Base-by-base conservation (phyloP, 2,797 vertebrate genomes). In the Xiphophorus birchmanni region DNA sequence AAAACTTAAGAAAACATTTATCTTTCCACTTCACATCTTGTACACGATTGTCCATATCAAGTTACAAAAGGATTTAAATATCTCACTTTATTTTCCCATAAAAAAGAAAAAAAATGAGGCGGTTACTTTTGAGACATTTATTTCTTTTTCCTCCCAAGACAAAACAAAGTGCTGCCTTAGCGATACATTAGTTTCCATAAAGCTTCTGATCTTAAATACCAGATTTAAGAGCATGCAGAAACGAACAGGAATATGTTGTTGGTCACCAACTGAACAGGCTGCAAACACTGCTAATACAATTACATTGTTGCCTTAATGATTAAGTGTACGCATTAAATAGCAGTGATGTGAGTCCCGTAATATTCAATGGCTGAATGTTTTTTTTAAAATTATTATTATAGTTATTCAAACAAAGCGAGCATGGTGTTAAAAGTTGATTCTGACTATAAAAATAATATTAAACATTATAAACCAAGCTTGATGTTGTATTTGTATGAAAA, bases 191-290 rank as follows among this genome's bases (percentile, higher is more conserved):
- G 82, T 87, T 92, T 90, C 80, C 86, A 82, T 91, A 84, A 93
- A 92, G 88, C 87, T 80, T 94, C 92, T 89, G 90, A 93, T 90
- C 84, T 92, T 81, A 94, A 94, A 96, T 90, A 91, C 90, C 92
- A 91, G 92, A 94, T 94, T 89, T 82, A 90, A 90, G 87, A 93
- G 91, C 96, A 96, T 96, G 96, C 96, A 95, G 69, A 93, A 95
- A 91, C 80, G 80, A 95, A 89, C 85, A 79, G 79, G 72, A 88
- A 87, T 80, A 90, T 79, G 81, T 82, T 60, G 83, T 90, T 82
- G 73, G 86, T 81, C 75, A 80, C 80, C 83, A 86, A 90, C 87
- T 83, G 84, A 88, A 86, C 79, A 89, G 91, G 89, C 87, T 78
- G 92, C 89, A 86, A 82, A 92, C 90, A 88, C 91, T 82, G 86